These are phyloP conservation scores for Etheostoma cragini DNA, from an alignment of 2,113 vertebrate species.

Conservation along the genomic window DNA sequence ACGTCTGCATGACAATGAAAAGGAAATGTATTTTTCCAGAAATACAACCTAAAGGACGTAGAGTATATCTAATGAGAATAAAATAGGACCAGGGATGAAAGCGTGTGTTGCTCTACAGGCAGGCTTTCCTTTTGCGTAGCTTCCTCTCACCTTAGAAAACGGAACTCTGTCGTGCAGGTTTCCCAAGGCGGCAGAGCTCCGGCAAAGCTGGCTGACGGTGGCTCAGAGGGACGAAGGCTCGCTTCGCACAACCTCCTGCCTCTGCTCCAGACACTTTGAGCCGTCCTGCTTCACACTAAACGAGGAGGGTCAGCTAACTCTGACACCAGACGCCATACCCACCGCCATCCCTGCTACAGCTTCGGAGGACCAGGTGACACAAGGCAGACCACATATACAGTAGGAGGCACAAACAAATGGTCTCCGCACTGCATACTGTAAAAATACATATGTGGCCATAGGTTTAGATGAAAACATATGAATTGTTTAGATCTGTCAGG, in stretches of 20 bases:
- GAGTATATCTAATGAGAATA: neutral
- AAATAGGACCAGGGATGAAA: neutral
- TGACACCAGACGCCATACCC: constrained; percentile 54
- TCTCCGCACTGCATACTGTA: no score
- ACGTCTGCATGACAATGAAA: neutral
- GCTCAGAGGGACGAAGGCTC: constrained; percentile 69
- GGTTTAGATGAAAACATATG: no score
- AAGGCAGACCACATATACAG: no score
- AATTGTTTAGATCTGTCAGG: no score
- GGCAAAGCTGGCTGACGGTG: constrained; percentile 47
- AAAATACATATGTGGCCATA: no score
- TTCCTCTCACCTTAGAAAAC: neutral
- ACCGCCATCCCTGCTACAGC: neutral
- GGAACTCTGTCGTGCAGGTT: constrained; percentile 33
- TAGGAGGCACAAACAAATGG: no score
- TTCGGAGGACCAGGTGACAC: constrained; percentile 43
- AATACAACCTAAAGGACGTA: neutral
- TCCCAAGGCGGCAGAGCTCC: constrained; percentile 37
- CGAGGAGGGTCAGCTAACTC: constrained; percentile 35
- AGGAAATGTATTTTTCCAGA: neutral
- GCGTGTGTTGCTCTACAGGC: neutral
- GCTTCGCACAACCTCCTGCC: constrained; percentile 34
- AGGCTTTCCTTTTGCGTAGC: neutral
- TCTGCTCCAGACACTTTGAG: constrained; percentile 72
- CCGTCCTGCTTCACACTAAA: constrained; percentile 42